Evolutionary conservation across 2,888 invertebrate species (phyloP).

Genomic region (Hipparchia sbordonii): DNA sequence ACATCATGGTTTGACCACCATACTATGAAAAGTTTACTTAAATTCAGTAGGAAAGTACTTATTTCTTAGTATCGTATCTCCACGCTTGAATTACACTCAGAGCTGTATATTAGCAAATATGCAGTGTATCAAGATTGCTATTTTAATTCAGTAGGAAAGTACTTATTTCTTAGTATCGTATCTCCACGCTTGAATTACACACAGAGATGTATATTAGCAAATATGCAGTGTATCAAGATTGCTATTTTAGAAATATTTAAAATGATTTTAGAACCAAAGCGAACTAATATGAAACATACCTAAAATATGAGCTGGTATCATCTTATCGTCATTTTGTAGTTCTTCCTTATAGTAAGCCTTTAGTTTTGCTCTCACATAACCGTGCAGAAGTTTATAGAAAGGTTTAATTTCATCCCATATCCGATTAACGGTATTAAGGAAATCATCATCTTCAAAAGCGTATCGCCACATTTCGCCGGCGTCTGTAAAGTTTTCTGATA

Average conservation of each 20-base stretch:
- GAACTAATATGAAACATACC: slow-evolving; percentile 62
- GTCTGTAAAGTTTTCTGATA: slow-evolving; percentile 75
- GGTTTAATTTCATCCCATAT: slow-evolving; percentile 85
- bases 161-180: no score
- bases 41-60: no score
- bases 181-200: no score
- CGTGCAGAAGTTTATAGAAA: slow-evolving; percentile 85
- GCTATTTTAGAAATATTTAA: neutral
- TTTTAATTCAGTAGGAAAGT: neutral
- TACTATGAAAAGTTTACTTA: no score
- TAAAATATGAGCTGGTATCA: slow-evolving; percentile 87
- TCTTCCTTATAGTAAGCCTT: slow-evolving; percentile 74
- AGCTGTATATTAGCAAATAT: neutral
- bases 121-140: neutral
- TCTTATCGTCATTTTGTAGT: slow-evolving; percentile 67
- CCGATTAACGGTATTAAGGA: slow-evolving; percentile 67
- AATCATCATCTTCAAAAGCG: slow-evolving; percentile 70
- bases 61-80: no score
- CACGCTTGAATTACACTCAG: no score
- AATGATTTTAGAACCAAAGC: neutral
- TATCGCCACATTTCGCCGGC: slow-evolving; percentile 77
- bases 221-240: neutral
- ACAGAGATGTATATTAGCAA: neutral
- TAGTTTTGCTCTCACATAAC: slow-evolving; percentile 84
- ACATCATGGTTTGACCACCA: no score